Evolutionary conservation across 2,888 invertebrate species (phyloP).

Genomic region (Amitus sp.): DNA sequence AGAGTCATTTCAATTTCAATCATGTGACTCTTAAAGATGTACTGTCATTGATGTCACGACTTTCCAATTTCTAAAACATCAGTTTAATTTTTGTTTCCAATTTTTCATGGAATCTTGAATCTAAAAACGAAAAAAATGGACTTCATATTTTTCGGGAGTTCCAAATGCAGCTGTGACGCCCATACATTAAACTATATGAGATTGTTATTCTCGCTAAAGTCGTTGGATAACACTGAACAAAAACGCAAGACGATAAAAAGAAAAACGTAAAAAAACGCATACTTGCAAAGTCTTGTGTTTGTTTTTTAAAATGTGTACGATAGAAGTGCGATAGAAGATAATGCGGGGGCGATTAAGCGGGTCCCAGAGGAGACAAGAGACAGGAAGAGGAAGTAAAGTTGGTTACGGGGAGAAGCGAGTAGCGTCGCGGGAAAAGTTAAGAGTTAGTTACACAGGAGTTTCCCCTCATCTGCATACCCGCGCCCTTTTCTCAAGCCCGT

Average conservation of each 20-base stretch:
- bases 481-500: slow-evolving; percentile 42
- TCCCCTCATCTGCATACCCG: slow-evolving; percentile 63
- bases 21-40: no score
- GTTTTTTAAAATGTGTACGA: slow-evolving; percentile 16
- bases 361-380: slow-evolving; percentile 22
- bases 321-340: slow-evolving; percentile 15
- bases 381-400: slow-evolving; percentile 38
- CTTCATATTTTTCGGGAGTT: no score
- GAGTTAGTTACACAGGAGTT: slow-evolving; percentile 62
- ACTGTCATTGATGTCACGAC: no score
- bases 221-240: background rate
- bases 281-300: slow-evolving; percentile 17
- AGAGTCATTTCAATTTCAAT: no score
- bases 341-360: slow-evolving; percentile 19
- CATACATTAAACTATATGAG: no score
- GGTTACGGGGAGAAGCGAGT: slow-evolving; percentile 42
- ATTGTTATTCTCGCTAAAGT: no score
- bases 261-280: slow-evolving; percentile 3
- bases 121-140: no score
- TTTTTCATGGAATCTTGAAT: no score
- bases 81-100: no score
- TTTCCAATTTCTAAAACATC: no score
- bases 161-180: no score
- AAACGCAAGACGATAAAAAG: slow-evolving; percentile 9
- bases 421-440: slow-evolving; percentile 59